Percentiles rank a stretch among this genome's conserved stretches.
Evolutionary conservation across 2,113 vertebrate genomes (phyloP).

Genomic region (Pelusios castaneus): DNA sequence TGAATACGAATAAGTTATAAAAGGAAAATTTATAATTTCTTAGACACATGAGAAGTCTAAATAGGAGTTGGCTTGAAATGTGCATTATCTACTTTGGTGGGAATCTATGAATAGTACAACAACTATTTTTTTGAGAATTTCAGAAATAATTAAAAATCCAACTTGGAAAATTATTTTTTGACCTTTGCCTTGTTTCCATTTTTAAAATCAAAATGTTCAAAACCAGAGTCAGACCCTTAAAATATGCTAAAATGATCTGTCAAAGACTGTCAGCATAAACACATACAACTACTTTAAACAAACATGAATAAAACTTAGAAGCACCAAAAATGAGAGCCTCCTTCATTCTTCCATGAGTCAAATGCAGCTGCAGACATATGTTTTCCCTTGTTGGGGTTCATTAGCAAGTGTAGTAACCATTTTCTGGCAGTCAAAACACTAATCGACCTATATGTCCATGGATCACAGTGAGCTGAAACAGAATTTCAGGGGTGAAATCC

Average conservation of each 20-base stretch:
- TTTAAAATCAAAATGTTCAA: not conserved
- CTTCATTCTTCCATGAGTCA: not conserved
- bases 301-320: constrained; percentile 9
- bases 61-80: not conserved
- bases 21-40: not conserved
- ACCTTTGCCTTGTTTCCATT: not conserved
- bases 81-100: not conserved
- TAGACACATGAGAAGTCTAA: not conserved
- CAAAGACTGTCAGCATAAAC: not conserved
- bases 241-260: not conserved
- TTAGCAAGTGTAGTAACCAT: not conserved
- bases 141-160: not conserved
- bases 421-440: constrained; percentile 7
- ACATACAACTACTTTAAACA: fast-evolving
- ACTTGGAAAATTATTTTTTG: not conserved
- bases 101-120: not conserved
- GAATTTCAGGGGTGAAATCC: constrained; percentile 27
- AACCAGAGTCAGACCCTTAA: not conserved
- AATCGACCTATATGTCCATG: constrained; percentile 11
- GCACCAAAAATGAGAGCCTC: not conserved
- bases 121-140: not conserved
- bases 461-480: constrained; percentile 48
- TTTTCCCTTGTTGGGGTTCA: not conserved
- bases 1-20: not conserved
- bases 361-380: constrained; percentile 1